Evolutionary conservation across 2,797 vertebrate genomes (phyloP).

Genomic region (Thamnophis elegans): DNA sequence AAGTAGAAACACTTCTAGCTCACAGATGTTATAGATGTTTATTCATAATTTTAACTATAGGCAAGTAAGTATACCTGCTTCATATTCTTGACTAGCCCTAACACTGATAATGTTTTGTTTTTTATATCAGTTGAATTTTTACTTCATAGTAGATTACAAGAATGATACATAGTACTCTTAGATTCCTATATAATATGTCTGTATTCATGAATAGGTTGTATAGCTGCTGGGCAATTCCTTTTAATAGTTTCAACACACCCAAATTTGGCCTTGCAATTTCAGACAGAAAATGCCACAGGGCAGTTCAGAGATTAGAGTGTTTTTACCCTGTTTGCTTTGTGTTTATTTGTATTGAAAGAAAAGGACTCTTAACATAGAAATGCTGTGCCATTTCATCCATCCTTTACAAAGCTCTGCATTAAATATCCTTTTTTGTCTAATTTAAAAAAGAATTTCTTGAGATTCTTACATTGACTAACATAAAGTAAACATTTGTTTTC

Average conservation of each 20-base stretch:
- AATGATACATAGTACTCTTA: neutral
- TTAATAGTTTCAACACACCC: conserved; percentile 22
- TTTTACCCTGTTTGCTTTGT: conserved; percentile 18
- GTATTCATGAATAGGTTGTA: conserved; percentile 25
- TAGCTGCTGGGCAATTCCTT: conserved; percentile 24
- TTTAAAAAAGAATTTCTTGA: conserved; percentile 40
- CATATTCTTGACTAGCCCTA: neutral
- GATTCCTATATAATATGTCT: neutral
- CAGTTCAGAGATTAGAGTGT: neutral
- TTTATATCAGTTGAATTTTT: neutral
- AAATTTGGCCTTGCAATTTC: conserved; percentile 15
- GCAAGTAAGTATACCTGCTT: neutral
- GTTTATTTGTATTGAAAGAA: conserved; percentile 28
- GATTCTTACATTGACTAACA: conserved; percentile 25
- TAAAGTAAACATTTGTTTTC: conserved; percentile 35
- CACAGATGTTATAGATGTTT: rapidly evolving
- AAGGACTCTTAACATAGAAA: conserved; percentile 35
- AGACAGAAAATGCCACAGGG: conserved; percentile 24
- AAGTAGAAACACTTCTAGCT: conserved; percentile 24
- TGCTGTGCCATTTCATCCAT: conserved; percentile 29
- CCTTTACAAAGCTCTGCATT: conserved; percentile 22
- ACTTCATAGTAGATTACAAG: conserved; percentile 3
- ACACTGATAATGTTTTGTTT: neutral
- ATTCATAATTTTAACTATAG: neutral
- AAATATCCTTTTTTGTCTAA: conserved; percentile 37